Evolutionary conservation across 2,797 vertebrate genomes (phyloP).

Genomic region (Pogoniulus pusillus): DNA sequence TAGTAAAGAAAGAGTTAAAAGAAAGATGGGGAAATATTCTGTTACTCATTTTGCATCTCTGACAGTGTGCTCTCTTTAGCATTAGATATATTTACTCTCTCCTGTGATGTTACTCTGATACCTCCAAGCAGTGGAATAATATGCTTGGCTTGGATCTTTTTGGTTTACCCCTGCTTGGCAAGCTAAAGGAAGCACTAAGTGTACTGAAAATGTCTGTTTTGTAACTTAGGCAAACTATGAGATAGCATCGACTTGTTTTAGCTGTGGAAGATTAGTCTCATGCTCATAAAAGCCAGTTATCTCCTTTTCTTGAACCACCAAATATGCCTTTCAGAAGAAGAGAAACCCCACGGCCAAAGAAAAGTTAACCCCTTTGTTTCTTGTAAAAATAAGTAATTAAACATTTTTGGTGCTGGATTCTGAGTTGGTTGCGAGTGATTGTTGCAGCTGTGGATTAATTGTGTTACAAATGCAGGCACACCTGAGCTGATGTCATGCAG

Average conservation of each 20-base stretch:
- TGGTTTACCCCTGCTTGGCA: background rate
- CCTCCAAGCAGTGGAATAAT: background rate
- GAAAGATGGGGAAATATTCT: background rate
- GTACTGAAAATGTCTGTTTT: conserved; percentile 16
- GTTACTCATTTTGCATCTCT: background rate
- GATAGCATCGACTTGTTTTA: conserved; percentile 26
- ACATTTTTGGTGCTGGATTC: background rate
- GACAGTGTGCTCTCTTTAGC: background rate
- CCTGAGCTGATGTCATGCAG: conserved; percentile 22
- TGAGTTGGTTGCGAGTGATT: background rate
- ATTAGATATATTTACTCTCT: background rate
- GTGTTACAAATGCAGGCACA: conserved; percentile 2
- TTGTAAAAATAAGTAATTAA: background rate
- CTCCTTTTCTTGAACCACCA: background rate
- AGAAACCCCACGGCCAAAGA: background rate
- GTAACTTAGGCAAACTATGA: conserved; percentile 9
- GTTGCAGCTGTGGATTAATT: background rate
- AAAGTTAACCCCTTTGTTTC: conserved; percentile 17
- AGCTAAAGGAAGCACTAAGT: background rate
- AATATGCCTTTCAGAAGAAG: background rate
- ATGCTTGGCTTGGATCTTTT: background rate
- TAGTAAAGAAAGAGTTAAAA: background rate
- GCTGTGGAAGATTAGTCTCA: background rate
- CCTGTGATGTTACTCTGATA: background rate
- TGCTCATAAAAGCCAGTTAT: conserved; percentile 3